These are phyloP conservation scores for Cheilosia pagana DNA, from an alignment of 2,888 invertebrate species.

Conservation along the genomic window DNA sequence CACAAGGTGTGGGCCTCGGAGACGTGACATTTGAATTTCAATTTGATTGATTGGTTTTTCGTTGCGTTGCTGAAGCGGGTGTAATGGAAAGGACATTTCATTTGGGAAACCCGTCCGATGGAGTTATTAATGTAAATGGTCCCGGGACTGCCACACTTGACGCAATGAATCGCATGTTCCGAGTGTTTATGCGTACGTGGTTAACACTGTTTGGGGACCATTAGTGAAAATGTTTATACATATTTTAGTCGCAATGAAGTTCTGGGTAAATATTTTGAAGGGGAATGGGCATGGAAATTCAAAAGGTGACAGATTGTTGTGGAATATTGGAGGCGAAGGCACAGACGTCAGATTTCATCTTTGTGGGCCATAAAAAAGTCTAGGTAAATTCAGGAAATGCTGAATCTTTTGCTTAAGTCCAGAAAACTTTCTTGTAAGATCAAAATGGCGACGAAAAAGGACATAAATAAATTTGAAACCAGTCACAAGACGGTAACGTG, in stretches of 20 bases:
- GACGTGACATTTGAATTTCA: constrained; percentile 63
- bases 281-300: too few species aligned
- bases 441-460: too few species aligned
- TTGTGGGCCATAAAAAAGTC: too few species aligned
- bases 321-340: too few species aligned
- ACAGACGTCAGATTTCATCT: too few species aligned
- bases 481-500: too few species aligned
- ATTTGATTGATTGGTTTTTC: constrained; percentile 55
- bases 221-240: neutral
- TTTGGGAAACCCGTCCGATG: constrained; percentile 1
- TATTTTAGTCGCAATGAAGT: neutral
- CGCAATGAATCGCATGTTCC: neutral
- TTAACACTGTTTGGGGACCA: constrained; percentile 9
- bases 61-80: neutral
- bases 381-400: too few species aligned
- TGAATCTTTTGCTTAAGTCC: too few species aligned
- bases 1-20: constrained; percentile 23
- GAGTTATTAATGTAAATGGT: constrained; percentile 41
- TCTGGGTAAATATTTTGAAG: too few species aligned
- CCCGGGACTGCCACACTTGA: neutral
- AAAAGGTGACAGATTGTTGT: too few species aligned
- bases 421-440: too few species aligned
- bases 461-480: too few species aligned
- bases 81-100: constrained; percentile 5
- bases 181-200: constrained; percentile 37